phyloP scores from a whole-genome alignment of 2,797 vertebrate species.

The Menidia menidia region DNA sequence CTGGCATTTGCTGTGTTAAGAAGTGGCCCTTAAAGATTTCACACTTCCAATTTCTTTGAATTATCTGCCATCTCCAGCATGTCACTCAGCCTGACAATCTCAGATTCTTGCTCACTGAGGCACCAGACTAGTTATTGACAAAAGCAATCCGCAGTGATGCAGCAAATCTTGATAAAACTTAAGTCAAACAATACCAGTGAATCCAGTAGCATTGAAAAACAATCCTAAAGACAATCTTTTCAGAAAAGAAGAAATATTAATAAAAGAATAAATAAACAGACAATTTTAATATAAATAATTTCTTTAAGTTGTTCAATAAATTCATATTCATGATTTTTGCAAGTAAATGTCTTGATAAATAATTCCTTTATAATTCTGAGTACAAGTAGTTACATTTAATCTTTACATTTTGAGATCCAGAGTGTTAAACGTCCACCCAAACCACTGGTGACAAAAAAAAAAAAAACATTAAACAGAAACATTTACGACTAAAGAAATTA shows the following conservation, averaged over 20 bases:
- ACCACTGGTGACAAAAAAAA: no score
- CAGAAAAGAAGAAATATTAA: background rate
- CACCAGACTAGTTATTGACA: slow-evolving; percentile 94
- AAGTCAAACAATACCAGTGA: slow-evolving; percentile 82
- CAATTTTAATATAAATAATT: background rate
- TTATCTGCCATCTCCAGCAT: slow-evolving; percentile 97
- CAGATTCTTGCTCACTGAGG: slow-evolving; percentile 88
- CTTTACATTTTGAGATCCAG: no score
- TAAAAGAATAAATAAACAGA: background rate
- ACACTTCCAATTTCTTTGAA: slow-evolving; percentile 98
- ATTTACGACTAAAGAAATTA: no score
- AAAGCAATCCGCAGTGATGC: slow-evolving; percentile 93
- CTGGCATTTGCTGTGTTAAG: slow-evolving; percentile 96
- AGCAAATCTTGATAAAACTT: slow-evolving; percentile 90
- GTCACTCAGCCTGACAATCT: slow-evolving; percentile 93
- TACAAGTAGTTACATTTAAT: background rate
- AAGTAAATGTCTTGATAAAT: no score
- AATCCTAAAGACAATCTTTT: background rate
- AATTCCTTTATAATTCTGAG: no score
- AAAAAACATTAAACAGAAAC: no score
- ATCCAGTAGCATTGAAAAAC: slow-evolving; percentile 2
- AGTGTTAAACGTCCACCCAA: no score
- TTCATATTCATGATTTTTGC: background rate
- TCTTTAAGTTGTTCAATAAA: background rate
- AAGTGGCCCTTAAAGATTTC: slow-evolving; percentile 98